These are phyloP conservation scores for Lysandra coridon DNA, from an alignment of 2,888 invertebrate species.

Conservation along the genomic window DNA sequence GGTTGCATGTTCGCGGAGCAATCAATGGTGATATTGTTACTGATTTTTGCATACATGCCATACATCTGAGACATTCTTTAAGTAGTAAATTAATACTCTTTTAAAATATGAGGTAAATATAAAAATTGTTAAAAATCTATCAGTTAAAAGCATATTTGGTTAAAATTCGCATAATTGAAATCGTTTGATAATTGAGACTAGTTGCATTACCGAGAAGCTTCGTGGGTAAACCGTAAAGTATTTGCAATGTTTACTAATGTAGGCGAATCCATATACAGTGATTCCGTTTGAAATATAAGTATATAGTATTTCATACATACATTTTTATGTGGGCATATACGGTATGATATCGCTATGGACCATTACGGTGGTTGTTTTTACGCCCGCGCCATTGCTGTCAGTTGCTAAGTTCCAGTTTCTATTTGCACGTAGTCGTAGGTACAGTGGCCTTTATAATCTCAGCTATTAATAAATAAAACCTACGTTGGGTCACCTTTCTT, in stretches of 20 bases:
- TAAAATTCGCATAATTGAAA: not conserved
- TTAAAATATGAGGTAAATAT: no score
- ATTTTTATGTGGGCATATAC: not conserved
- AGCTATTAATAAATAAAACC: slow-evolving; percentile 18
- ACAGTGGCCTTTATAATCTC: not conserved
- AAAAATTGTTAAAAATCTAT: not conserved
- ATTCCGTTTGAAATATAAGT: not conserved
- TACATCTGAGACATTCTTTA: not conserved
- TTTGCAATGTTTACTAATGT: not conserved
- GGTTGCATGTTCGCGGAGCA: slow-evolving; percentile 33
- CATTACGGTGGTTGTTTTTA: slow-evolving; percentile 4
- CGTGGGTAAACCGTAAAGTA: not conserved
- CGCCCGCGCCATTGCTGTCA: not conserved
- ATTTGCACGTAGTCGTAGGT: not conserved
- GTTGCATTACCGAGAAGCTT: not conserved
- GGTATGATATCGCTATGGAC: not conserved
- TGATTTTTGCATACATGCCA: not conserved
- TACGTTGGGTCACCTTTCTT: slow-evolving; percentile 23
- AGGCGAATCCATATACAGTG: not conserved
- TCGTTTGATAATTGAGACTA: not conserved
- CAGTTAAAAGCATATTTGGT: not conserved
- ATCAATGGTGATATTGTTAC: not conserved
- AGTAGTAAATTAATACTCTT: not conserved
- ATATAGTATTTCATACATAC: slow-evolving; percentile 2
- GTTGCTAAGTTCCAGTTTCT: not conserved